Evolutionary conservation across 2,888 invertebrate species (phyloP).

Genomic region (Phalera bucephala): DNA sequence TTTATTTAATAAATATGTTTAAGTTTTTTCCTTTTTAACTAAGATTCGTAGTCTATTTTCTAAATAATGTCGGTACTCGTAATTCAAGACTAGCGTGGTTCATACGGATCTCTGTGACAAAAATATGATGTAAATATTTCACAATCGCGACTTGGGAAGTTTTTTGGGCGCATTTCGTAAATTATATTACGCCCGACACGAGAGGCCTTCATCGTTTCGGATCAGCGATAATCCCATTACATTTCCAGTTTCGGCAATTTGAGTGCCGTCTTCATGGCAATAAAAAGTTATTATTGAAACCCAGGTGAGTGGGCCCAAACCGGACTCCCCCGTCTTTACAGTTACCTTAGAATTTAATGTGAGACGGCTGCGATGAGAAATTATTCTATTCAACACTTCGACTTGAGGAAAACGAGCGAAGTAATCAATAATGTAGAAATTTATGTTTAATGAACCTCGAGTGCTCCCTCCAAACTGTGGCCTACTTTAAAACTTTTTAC

Average conservation of each 20-base stretch:
- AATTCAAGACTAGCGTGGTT: too few species aligned
- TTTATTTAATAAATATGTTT: too few species aligned
- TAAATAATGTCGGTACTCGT: too few species aligned
- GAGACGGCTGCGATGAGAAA: conserved; percentile 10
- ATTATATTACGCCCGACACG: conserved; percentile 61
- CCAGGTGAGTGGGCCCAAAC: conserved; percentile 43
- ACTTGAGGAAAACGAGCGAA: conserved; percentile 11
- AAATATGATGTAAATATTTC: conserved; percentile 39
- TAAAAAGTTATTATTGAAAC: conserved; percentile 63
- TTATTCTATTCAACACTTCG: conserved; percentile 21
- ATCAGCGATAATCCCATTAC: conserved; percentile 71
- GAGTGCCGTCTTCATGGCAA: conserved; percentile 54
- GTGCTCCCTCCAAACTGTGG: conserved; percentile 5
- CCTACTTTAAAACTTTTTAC: neutral
- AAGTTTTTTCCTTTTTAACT: too few species aligned
- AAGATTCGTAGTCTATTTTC: too few species aligned
- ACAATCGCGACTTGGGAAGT: conserved; percentile 33
- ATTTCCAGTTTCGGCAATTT: conserved; percentile 65
- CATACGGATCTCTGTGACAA: conserved; percentile 5
- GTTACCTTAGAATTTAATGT: conserved; percentile 15
- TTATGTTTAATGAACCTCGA: conserved; percentile 20
- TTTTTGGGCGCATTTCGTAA: conserved; percentile 53
- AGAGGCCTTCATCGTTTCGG: conserved; percentile 62
- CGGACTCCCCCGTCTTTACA: conserved; percentile 25
- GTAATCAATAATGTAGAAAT: conserved; percentile 23